Evolutionary conservation across 30 jellyfish, hydroid and myxozoan genomes (phyloP).

Genomic region (Sanderia malayensis): DNA sequence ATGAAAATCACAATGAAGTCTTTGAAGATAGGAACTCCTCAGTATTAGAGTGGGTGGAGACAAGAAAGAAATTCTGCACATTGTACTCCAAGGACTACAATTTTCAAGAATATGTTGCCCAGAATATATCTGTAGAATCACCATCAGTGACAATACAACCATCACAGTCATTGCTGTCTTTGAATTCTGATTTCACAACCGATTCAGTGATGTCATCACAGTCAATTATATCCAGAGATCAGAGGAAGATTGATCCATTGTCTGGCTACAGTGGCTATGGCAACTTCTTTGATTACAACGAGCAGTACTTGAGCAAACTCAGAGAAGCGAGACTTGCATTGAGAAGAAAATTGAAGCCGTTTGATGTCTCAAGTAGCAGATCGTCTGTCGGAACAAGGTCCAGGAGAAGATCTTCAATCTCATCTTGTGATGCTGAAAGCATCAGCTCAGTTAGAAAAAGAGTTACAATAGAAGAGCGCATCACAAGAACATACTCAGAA

Average conservation of each 20-base stretch:
- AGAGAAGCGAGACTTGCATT: constrained; percentile 45
- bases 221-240: constrained; percentile 42
- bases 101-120: constrained; percentile 40
- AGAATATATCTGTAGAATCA: not conserved
- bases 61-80: constrained; percentile 23
- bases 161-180: constrained; percentile 32
- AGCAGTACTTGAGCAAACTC: constrained; percentile 53
- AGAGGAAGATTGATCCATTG: constrained; percentile 26
- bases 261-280: constrained; percentile 61
- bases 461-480: constrained; percentile 24
- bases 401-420: not conserved
- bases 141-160: constrained; percentile 3
- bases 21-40: constrained; percentile 5
- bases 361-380: constrained; percentile 38
- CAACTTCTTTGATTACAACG: constrained; percentile 39
- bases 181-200: constrained; percentile 44
- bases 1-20: not conserved
- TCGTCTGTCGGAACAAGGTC: not conserved
- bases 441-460: not conserved
- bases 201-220: no score
- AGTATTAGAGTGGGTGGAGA: constrained; percentile 26
- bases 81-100: constrained; percentile 21
- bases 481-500: constrained; percentile 52
- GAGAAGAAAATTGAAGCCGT: constrained; percentile 45
- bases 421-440: not conserved